These are phyloP conservation scores for Drosophila jambulina DNA, from an alignment of 1,140 invertebrate species.

Conservation along the genomic window DNA sequence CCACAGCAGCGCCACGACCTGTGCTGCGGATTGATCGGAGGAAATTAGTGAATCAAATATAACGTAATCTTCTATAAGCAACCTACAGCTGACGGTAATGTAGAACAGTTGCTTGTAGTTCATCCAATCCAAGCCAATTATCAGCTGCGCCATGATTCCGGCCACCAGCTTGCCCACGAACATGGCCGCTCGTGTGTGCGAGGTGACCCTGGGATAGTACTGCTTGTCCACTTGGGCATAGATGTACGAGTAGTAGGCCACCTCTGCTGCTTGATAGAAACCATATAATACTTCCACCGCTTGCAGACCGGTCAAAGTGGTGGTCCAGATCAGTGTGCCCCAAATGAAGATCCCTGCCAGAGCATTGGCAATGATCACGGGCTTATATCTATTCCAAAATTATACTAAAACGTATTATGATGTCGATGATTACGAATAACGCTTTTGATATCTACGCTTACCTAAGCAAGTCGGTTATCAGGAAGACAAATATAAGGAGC, in stretches of 20 bases:
- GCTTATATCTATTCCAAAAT: constrained; percentile 90
- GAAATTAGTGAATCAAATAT: neutral
- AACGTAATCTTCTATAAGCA: neutral
- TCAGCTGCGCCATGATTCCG: constrained; percentile 88
- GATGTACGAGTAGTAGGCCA: constrained; percentile 97
- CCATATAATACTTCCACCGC: constrained; percentile 90
- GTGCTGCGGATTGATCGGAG: constrained; percentile 85
- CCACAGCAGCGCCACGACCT: constrained; percentile 90
- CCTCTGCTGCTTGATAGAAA: constrained; percentile 93
- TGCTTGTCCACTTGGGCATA: constrained; percentile 94
- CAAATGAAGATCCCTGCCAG: constrained; percentile 90
- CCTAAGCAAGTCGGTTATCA: constrained; percentile 92
- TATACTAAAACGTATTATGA: neutral
- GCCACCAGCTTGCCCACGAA: constrained; percentile 89
- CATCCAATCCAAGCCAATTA: constrained; percentile 87
- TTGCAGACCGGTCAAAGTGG: constrained; percentile 88
- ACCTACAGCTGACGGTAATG: constrained; percentile 88
- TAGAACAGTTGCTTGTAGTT: constrained; percentile 90
- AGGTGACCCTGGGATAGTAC: constrained; percentile 91
- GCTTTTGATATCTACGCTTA: constrained; percentile 26
- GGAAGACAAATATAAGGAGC: constrained; percentile 89
- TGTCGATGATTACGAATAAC: neutral
- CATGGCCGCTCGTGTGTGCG: constrained; percentile 89
- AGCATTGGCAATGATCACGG: constrained; percentile 92
- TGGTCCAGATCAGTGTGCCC: constrained; percentile 89